Conservation (phyloP, 2,113 vertebrate species). For the Prolemur simus region DNA sequence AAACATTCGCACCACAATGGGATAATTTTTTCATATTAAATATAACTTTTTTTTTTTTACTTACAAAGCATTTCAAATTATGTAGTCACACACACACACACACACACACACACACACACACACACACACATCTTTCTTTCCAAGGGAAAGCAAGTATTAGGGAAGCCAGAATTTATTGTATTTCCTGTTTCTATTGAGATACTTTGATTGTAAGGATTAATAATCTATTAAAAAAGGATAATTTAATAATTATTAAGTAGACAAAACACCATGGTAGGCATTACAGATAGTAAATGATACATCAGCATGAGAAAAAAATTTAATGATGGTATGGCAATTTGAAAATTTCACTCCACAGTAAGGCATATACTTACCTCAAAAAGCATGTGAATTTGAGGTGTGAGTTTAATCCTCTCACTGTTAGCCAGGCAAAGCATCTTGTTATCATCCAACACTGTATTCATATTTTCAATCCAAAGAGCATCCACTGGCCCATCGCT, state of each 20-base stretch:
- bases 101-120: too few relatives aligned
- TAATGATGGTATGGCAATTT: background rate
- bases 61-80: background rate
- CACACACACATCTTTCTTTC: background rate
- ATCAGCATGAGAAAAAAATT: background rate
- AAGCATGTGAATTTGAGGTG: slow-evolving; percentile 90
- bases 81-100: background rate
- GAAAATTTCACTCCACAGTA: background rate
- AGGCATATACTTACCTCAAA: slow-evolving; percentile 87
- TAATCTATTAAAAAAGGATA: background rate
- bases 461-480: slow-evolving; percentile 96
- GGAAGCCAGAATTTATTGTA: background rate
- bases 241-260: background rate
- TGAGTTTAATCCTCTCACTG: slow-evolving; percentile 93
- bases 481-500: slow-evolving; percentile 93
- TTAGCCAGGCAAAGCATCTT: slow-evolving; percentile 95
- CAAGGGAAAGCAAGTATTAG: background rate
- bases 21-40: background rate
- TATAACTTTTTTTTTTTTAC: background rate
- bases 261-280: background rate
- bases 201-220: background rate
- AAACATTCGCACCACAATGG: background rate
- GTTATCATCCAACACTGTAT: slow-evolving; percentile 94
- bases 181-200: slow-evolving; percentile 2
- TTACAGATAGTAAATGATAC: background rate